Evolutionary conservation across 2,888 invertebrate species (phyloP), one percentile per base, ranked within the genome.

Genomic region (Lepidocyrtinus sp.): DNA sequence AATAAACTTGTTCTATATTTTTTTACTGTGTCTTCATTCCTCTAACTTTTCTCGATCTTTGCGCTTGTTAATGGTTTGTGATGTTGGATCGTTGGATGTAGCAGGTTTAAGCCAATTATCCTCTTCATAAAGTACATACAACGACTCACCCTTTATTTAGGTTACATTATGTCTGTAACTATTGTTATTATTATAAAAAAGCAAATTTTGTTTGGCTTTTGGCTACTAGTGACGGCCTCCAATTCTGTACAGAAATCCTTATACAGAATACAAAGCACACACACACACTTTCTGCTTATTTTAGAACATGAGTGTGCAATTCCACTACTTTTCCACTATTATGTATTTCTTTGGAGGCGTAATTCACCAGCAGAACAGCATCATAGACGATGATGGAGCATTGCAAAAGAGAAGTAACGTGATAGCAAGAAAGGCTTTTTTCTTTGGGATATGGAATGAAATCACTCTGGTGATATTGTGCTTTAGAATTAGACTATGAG

Each of bases 51-150:
- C 12, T 36, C 7, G 7, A 36, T 36, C 36, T 9, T 36, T 5
- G 36, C 36, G 12, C 36, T 9, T 65, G 22, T 24, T 63, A 3
- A 1, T 63, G n/a, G n/a, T n/a, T n/a, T n/a, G n/a, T n/a, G n/a
- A n/a, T n/a, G n/a, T n/a, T n/a, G n/a, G n/a, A n/a, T n/a, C n/a
- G n/a, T n/a, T n/a, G n/a, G n/a, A n/a, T n/a, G n/a, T n/a, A n/a
- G n/a, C n/a, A n/a, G n/a, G n/a, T 63, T 19, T 50, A 69, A 69
- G 69, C 69, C 69, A 69, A 69, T 69, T 69, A 69, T 50, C 24
- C 50, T 50, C 50, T 67, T 65, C 69, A 15, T 50, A 26, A 26
- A 24, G 50, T 1, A 19, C 36, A 19, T 24, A 22, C 7, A 15
- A 9, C 25, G 12, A 68, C 69, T 69, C 69, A 69, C 69, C 69